These are phyloP conservation scores for Furcula furcula DNA, from an alignment of 2,888 invertebrate species.

Conservation along the genomic window DNA sequence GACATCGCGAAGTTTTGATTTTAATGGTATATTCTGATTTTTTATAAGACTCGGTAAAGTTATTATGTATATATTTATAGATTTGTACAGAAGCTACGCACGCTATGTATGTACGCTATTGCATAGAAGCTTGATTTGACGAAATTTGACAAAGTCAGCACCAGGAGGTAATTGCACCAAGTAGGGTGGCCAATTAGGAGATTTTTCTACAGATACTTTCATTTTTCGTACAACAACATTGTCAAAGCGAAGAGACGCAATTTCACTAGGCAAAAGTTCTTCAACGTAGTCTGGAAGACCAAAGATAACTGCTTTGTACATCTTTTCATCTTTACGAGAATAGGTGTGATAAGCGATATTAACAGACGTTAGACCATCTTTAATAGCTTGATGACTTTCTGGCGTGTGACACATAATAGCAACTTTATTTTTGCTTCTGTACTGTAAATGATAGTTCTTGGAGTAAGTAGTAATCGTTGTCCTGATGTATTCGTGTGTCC, in stretches of 20 bases:
- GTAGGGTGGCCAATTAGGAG: not conserved
- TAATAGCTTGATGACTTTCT: slow-evolving; percentile 6
- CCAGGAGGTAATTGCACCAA: slow-evolving; percentile 4
- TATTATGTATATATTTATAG: no score
- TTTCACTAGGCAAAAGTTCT: not conserved
- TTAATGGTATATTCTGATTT: no score
- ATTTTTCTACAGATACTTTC: not conserved
- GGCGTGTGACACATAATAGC: slow-evolving; percentile 4
- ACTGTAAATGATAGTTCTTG: slow-evolving; percentile 7
- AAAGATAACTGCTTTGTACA: slow-evolving; percentile 5
- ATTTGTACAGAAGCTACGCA: no score
- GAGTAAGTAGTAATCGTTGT: not conserved
- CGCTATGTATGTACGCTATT: no score
- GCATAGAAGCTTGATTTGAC: slow-evolving; percentile 1
- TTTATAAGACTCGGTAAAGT: no score
- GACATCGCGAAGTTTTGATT: no score
- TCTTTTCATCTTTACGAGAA: slow-evolving; percentile 9
- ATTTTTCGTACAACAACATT: slow-evolving; percentile 1
- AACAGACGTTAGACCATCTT: slow-evolving; percentile 4
- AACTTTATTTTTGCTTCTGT: slow-evolving; percentile 6
- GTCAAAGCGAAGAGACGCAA: slow-evolving; percentile 4
- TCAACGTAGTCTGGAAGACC: slow-evolving; percentile 9
- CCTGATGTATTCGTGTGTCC: slow-evolving; percentile 9
- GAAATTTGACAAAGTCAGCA: slow-evolving; percentile 3
- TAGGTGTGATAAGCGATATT: slow-evolving; percentile 7